Percentiles rank a stretch among this genome's conserved stretches.
phyloP scores from a whole-genome alignment of 92 coral and sea anemone genomes.

The Epizoanthus illoricatus region DNA sequence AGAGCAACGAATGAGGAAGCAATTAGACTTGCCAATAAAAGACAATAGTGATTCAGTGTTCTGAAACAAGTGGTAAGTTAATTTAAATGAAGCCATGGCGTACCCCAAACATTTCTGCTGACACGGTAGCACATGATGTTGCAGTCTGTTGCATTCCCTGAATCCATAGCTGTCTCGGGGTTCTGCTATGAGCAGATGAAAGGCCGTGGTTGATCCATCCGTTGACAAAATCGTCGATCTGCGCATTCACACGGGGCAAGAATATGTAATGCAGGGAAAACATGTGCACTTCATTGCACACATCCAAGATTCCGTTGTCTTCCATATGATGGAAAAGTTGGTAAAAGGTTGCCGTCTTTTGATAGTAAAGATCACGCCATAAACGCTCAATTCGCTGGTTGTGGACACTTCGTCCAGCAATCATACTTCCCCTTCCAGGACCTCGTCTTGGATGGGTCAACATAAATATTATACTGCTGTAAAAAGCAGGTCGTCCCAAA shows the following conservation, averaged over 20 bases:
- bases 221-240: slow-evolving; percentile 13
- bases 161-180: slow-evolving; percentile 22
- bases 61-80: neutral
- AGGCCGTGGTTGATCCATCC: slow-evolving; percentile 10
- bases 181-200: slow-evolving; percentile 13
- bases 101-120: slow-evolving; percentile 31
- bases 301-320: slow-evolving; percentile 24
- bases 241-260: slow-evolving; percentile 20
- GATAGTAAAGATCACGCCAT: slow-evolving; percentile 29
- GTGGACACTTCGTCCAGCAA: neutral
- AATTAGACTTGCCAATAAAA: slow-evolving; percentile 3
- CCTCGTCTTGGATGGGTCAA: no score
- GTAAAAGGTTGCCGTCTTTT: slow-evolving; percentile 20
- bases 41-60: neutral
- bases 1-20: neutral
- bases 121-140: slow-evolving; percentile 10
- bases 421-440: neutral
- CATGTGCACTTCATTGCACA: slow-evolving; percentile 24
- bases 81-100: slow-evolving; percentile 3
- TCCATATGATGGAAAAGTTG: slow-evolving; percentile 21
- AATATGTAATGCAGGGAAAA: slow-evolving; percentile 22
- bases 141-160: slow-evolving; percentile 26
- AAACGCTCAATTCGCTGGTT: neutral
- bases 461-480: no score
- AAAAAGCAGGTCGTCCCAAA: no score